Percentiles rank a stretch among this genome's conserved stretches.
Conservation (phyloP, 1,140 invertebrate species). For the Drosophila cardini region DNA sequence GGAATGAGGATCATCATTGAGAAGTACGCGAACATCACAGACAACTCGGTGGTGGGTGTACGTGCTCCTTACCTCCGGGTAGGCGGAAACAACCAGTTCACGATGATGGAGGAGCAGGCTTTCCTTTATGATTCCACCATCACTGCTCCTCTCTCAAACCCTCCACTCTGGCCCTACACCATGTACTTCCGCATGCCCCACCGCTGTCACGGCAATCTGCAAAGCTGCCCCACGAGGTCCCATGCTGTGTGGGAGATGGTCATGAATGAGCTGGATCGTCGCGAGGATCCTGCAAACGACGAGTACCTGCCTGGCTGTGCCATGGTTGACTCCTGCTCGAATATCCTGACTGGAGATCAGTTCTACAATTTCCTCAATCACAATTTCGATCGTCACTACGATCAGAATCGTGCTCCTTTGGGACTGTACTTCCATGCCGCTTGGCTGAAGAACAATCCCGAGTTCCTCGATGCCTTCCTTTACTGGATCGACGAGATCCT, state of each 20-base stretch:
- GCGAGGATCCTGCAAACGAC: conserved; percentile 95
- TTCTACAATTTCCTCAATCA: conserved; percentile 98
- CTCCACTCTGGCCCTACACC: conserved; percentile 98
- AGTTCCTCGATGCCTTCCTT: conserved; percentile 96
- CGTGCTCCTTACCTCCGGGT: conserved; percentile 96
- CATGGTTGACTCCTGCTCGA: conserved; percentile 98
- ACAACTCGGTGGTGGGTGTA: conserved; percentile 97
- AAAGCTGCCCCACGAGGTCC: conserved; percentile 95
- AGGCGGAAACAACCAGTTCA: conserved; percentile 98
- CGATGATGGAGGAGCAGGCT: conserved; percentile 98
- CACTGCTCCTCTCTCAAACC: conserved; percentile 95
- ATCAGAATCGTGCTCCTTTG: conserved; percentile 96
- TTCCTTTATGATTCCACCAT: conserved; percentile 98
- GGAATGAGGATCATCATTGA: conserved; percentile 97
- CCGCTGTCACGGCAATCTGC: conserved; percentile 96
- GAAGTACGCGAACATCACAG: conserved; percentile 96
- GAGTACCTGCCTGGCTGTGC: conserved; percentile 97
- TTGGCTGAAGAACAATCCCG: conserved; percentile 97
- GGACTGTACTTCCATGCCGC: conserved; percentile 98
- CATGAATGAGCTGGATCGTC: conserved; percentile 97
- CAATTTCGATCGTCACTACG: conserved; percentile 97
- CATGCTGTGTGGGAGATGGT: conserved; percentile 99
- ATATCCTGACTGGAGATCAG: conserved; percentile 96
- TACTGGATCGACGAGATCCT: conserved; percentile 98
- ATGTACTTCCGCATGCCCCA: conserved; percentile 99